Evolutionary conservation across 1,140 invertebrate species (phyloP).

Genomic region (Drosophila varians): DNA sequence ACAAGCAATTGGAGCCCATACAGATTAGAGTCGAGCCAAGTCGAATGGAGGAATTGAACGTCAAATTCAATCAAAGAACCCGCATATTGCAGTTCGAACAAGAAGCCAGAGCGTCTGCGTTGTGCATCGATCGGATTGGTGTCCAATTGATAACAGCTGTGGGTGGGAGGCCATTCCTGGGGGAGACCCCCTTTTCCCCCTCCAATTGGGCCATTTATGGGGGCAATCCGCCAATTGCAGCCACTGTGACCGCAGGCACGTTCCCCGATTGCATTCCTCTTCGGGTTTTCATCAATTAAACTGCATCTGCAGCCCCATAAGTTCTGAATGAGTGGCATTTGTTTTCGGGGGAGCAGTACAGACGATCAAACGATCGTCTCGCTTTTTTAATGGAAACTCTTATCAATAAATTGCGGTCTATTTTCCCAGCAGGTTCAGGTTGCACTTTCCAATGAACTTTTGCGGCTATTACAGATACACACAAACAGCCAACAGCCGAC

Average conservation of each 20-base stretch:
- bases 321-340: constrained; percentile 25
- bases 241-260: constrained; percentile 28
- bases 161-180: constrained; percentile 1
- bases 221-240: constrained; percentile 10
- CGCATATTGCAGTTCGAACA: constrained; percentile 28
- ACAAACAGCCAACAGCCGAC: neutral
- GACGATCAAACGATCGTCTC: constrained; percentile 37
- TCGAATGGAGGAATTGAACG: constrained; percentile 19
- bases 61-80: constrained; percentile 34
- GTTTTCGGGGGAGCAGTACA: constrained; percentile 18
- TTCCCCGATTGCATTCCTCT: constrained; percentile 22
- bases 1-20: constrained; percentile 62
- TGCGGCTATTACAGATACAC: constrained; percentile 52
- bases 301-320: constrained; percentile 1
- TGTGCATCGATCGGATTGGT: constrained; percentile 20
- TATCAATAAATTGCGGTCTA: constrained; percentile 74
- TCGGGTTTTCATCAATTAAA: constrained; percentile 35
- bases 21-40: constrained; percentile 43
- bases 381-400: constrained; percentile 49
- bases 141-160: constrained; percentile 27
- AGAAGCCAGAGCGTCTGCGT: constrained; percentile 17
- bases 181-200: constrained; percentile 9
- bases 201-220: neutral
- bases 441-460: constrained; percentile 75
- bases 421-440: constrained; percentile 67